These are phyloP conservation scores for Dreissena rostriformis DNA, from an alignment of 1,140 invertebrate genomes.

Conservation along the genomic window DNA sequence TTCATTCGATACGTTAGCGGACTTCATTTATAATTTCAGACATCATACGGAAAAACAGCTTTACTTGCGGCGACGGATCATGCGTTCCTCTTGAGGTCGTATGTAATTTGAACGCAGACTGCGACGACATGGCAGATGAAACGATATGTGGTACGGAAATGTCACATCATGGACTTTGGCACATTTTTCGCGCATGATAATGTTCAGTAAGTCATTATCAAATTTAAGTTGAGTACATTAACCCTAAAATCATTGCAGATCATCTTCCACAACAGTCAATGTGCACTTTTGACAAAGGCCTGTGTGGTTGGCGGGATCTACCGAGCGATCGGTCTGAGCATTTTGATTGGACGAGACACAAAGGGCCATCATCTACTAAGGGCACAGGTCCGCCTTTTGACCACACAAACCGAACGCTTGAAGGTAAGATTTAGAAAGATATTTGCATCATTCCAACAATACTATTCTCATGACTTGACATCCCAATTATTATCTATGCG, in stretches of 20 bases:
- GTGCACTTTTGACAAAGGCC: constrained; percentile 43
- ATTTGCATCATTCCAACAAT: no score
- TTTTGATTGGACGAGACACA: constrained; percentile 21
- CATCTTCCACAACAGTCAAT: neutral
- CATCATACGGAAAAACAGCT: no score
- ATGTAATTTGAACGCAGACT: constrained; percentile 31
- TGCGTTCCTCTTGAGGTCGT: constrained; percentile 13
- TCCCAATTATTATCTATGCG: neutral
- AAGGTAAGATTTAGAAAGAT: constrained; percentile 9
- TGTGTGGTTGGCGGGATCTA: constrained; percentile 24
- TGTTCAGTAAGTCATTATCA: neutral
- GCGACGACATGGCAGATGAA: constrained; percentile 21
- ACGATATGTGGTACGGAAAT: constrained; percentile 25
- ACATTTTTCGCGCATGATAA: neutral
- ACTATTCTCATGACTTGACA: neutral
- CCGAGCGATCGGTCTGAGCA: neutral
- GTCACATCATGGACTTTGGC: neutral
- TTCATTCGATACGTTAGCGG: no score
- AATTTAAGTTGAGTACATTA: neutral
- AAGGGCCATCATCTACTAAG: neutral
- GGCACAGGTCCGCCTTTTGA: constrained; percentile 34
- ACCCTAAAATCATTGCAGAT: neutral
- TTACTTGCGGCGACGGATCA: neutral
- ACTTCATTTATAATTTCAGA: no score
- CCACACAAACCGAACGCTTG: constrained; percentile 13